Base-by-base conservation (phyloP, 2,113 vertebrate species). In the Calidris pugnax region DNA sequence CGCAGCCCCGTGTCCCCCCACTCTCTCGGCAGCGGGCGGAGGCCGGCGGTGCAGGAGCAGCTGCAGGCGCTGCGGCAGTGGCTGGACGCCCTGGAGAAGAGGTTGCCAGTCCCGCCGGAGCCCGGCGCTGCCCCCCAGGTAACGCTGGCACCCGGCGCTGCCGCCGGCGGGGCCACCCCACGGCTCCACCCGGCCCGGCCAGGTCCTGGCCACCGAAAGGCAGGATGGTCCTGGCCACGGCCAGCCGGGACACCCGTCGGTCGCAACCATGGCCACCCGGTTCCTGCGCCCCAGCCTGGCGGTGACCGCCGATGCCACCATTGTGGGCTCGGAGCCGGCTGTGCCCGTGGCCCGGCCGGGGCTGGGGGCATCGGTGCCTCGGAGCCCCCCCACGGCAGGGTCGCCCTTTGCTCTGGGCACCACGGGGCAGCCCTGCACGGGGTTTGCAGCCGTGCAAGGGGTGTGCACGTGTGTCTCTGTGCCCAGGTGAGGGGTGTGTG, bases 61-160 rank as follows among this genome's bases (percentile, higher is more conserved):
- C 98, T 99, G 96, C 91, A 96, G 82, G 98, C 98, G 12, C 97
- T 99, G 94, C 97, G 98, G 86, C 96, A 97, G 90, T 98, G 98
- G 98, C 98, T 99, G 94, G 98, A 97, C 11, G 89, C 91, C 9
- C 91, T 98, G 97, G 98, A 99, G 98, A 98, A 97, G 98, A 98
- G 94, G 95, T 90, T 98, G 18, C 98, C 97, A 7, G 41, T 91
- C 23, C 60, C 89, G 50, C 97, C 98, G 8, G 85, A 95, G 60
- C 98, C 98, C 1, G 23, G 74, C 41, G 5, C 45, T 1, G 60
- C 48, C 35, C 47, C 4, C 9, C 85, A 96, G 94, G 96, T 96
- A 93, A 90, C 1, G 30, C 9, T 43, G 2, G 24, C 23, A 33
- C 39, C 0, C 14, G 62, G 39, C 0, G 1, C 5, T 50, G 47